A percentile compares a stretch with the other conserved stretches of the same genome.
Evolutionary conservation across 2,113 vertebrate genomes (phyloP).

Genomic region (Gymnorhina tibicen): DNA sequence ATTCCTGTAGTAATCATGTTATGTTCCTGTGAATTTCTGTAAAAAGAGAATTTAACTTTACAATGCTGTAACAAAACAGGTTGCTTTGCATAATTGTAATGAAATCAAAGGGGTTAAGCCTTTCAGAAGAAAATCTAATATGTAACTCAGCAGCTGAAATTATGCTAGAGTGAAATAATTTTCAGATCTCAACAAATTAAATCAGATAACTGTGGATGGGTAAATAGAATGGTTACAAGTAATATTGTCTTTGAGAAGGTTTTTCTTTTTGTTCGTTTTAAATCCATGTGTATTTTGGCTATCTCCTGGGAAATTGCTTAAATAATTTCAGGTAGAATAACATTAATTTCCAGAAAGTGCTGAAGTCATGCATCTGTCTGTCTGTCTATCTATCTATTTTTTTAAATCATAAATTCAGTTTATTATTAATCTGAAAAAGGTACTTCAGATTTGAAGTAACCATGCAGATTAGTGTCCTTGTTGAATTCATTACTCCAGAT

Average conservation of each 20-base stretch:
- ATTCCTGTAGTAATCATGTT: not conserved
- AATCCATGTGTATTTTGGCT: not conserved
- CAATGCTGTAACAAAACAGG: not conserved
- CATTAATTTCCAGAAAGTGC: not conserved
- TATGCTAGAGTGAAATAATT: not conserved
- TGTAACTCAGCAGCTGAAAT: not conserved
- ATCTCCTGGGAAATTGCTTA: not conserved
- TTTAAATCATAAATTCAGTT: not conserved
- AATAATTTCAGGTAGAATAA: conserved; percentile 13
- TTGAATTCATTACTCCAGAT: not conserved
- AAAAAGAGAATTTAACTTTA: not conserved
- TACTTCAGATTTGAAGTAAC: not conserved
- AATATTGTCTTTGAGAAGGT: not conserved
- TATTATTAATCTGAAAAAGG: not conserved
- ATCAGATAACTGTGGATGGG: not conserved
- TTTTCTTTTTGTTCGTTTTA: not conserved
- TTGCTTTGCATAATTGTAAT: not conserved
- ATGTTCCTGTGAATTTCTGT: not conserved
- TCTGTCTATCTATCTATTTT: not conserved
- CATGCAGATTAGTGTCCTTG: not conserved
- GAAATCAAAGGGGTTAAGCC: not conserved
- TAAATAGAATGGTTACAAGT: not conserved
- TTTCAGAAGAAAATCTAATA: not conserved
- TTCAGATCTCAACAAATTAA: not conserved
- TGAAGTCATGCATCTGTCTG: not conserved